phyloP scores from a whole-genome alignment of 2,888 invertebrate genomes.

The Chelonus formosanus region DNA sequence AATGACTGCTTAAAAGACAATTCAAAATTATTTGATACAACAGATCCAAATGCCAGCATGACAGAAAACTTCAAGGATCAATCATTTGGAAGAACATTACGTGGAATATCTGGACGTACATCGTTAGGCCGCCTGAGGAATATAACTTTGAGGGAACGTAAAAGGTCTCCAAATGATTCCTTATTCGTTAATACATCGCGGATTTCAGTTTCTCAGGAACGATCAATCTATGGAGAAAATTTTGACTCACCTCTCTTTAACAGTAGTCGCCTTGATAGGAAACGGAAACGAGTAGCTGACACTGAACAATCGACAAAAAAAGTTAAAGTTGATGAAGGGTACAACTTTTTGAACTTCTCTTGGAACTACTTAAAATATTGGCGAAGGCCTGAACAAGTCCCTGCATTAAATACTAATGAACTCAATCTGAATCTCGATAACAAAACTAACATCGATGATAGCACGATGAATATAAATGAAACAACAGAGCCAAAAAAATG shows the following conservation, averaged over 20 bases:
- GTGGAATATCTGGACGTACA: slow-evolving; percentile 57
- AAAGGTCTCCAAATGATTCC: slow-evolving; percentile 59
- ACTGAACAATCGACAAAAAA: slow-evolving; percentile 46
- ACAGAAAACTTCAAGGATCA: slow-evolving; percentile 44
- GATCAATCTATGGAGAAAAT: slow-evolving; percentile 43
- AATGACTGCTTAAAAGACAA: slow-evolving; percentile 58
- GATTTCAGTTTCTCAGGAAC: slow-evolving; percentile 48
- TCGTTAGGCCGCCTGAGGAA: slow-evolving; percentile 55
- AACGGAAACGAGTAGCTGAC: slow-evolving; percentile 48
- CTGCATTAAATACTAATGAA: slow-evolving; percentile 49
- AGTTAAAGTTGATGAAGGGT: slow-evolving; percentile 48
- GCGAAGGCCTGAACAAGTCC: slow-evolving; percentile 53
- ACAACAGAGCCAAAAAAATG: slow-evolving; percentile 49
- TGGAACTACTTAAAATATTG: slow-evolving; percentile 50
- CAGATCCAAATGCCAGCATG: slow-evolving; percentile 24
- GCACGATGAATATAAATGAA: slow-evolving; percentile 39
- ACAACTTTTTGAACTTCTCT: slow-evolving; percentile 49
- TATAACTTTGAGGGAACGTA: slow-evolving; percentile 52
- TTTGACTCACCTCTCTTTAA: slow-evolving; percentile 45
- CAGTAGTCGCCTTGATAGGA: slow-evolving; percentile 49
- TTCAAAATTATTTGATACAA: slow-evolving; percentile 46
- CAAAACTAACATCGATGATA: slow-evolving; percentile 42
- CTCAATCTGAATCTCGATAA: slow-evolving; percentile 49
- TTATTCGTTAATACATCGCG: slow-evolving; percentile 59
- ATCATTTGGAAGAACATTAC: slow-evolving; percentile 59